Percentiles rank a stretch among this genome's conserved stretches.
Evolutionary conservation across 2,113 vertebrate genomes (phyloP).

Genomic region (Oryzias woworae): DNA sequence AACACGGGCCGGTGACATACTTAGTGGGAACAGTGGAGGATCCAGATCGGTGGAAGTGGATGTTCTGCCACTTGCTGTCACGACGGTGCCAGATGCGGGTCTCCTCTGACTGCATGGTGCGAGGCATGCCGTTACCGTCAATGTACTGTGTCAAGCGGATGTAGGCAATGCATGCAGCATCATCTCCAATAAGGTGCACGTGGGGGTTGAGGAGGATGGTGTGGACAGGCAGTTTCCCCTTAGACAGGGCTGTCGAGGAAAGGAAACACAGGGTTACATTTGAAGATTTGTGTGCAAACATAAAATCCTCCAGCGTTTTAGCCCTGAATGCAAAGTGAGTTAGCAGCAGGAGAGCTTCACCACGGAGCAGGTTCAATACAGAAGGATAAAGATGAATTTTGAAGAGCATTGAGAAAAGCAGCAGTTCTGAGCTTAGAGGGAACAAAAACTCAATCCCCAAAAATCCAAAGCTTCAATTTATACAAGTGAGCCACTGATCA

Average conservation of each 20-base stretch:
- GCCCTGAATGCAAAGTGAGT: too few species aligned
- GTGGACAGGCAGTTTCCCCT: slow-evolving; percentile 89
- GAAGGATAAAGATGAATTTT: too few species aligned
- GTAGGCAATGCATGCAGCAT: slow-evolving; percentile 94
- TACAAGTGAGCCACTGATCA: too few species aligned
- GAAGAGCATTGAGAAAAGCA: too few species aligned
- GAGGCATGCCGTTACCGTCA: slow-evolving; percentile 85
- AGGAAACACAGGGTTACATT: not conserved
- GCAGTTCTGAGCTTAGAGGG: too few species aligned
- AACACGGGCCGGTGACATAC: slow-evolving; percentile 68
- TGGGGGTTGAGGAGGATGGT: slow-evolving; percentile 97
- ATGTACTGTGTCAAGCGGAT: slow-evolving; percentile 96
- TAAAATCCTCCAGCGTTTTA: too few species aligned
- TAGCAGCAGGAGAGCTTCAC: too few species aligned
- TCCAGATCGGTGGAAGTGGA: slow-evolving; percentile 97
- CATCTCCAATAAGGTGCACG: slow-evolving; percentile 94
- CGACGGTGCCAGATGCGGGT: slow-evolving; percentile 96
- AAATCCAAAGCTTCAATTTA: too few species aligned
- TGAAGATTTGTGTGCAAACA: too few species aligned
- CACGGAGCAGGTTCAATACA: too few species aligned
- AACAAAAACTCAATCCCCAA: too few species aligned
- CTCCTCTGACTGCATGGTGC: slow-evolving; percentile 97
- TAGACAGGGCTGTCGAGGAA: slow-evolving; percentile 83
- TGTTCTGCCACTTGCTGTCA: slow-evolving; percentile 96
- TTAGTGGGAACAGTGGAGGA: slow-evolving; percentile 91